Evolutionary conservation across 1,140 invertebrate species (phyloP).

Genomic region (Drosophila parvula): DNA sequence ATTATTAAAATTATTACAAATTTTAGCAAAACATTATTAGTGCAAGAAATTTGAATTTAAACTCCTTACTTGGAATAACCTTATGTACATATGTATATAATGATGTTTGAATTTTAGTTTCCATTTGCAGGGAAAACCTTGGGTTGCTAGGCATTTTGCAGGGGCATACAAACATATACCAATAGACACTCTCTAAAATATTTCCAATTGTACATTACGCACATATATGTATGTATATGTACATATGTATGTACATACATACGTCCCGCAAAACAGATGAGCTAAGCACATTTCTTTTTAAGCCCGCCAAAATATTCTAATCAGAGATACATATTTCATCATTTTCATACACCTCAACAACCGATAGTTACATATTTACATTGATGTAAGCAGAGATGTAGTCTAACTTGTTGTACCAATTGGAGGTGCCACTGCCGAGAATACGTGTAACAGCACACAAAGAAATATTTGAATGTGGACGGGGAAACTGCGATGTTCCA

Average conservation of each 20-base stretch:
- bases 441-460: slow-evolving; percentile 11
- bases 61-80: background rate
- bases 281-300: background rate
- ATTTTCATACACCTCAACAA: background rate
- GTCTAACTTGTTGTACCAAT: slow-evolving; percentile 7
- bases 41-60: background rate
- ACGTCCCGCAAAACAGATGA: background rate
- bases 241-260: background rate
- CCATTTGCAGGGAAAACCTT: background rate
- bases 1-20: background rate
- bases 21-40: no score
- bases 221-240: background rate
- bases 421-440: slow-evolving; percentile 1
- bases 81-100: background rate
- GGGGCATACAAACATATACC: slow-evolving; percentile 12
- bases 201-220: background rate
- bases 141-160: slow-evolving; percentile 34
- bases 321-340: background rate
- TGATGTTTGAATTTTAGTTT: background rate
- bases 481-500: slow-evolving; percentile 23
- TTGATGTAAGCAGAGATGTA: background rate
- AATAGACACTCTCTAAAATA: background rate
- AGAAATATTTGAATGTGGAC: slow-evolving; percentile 6
- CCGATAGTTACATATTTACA: background rate
- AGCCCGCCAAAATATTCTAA: background rate